Evolutionary conservation across 2,113 vertebrate genomes (phyloP).

Genomic region (Progne subis): DNA sequence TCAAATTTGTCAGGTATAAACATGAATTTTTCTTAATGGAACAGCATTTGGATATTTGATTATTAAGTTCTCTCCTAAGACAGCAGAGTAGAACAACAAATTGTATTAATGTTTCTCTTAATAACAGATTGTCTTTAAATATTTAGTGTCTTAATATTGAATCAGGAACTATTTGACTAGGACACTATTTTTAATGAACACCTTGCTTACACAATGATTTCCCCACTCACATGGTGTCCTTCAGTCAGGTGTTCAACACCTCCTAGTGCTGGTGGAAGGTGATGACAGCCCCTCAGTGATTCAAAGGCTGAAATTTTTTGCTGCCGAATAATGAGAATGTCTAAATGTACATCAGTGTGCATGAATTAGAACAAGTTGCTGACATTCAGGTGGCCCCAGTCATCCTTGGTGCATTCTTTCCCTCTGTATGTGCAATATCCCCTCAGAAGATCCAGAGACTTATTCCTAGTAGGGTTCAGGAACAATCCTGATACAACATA

Average conservation of each 20-base stretch:
- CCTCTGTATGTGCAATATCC: background rate
- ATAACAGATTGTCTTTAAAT: background rate
- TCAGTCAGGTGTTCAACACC: background rate
- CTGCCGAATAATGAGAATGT: accelerated
- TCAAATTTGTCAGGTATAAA: background rate
- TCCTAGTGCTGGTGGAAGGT: background rate
- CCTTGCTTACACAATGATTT: background rate
- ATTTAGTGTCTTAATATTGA: background rate
- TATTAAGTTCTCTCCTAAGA: background rate
- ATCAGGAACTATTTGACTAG: background rate
- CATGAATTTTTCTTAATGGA: background rate
- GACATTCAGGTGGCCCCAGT: background rate
- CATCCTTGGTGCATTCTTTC: background rate
- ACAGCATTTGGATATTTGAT: background rate
- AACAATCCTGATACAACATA: background rate
- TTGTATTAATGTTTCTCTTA: background rate
- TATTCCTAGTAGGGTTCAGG: background rate
- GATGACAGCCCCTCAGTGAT: background rate
- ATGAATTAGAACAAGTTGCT: background rate
- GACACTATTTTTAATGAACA: background rate
- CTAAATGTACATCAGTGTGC: background rate
- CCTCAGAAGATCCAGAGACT: background rate
- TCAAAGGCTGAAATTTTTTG: background rate
- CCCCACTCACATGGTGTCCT: background rate
- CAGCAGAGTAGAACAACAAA: background rate